These are phyloP conservation scores for Popillia japonica DNA, from an alignment of 1,140 invertebrate genomes.

Conservation along the genomic window DNA sequence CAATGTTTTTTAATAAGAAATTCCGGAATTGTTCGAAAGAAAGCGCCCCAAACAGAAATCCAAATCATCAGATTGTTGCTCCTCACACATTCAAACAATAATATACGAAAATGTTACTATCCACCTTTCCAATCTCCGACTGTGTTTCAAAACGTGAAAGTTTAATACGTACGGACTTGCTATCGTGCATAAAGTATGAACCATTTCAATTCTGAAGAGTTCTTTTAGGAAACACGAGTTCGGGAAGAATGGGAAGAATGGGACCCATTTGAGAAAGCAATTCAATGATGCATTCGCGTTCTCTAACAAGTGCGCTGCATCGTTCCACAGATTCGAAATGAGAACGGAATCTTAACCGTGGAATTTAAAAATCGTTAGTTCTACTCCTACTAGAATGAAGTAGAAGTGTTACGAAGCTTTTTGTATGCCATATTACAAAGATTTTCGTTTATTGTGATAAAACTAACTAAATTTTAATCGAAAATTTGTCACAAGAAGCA, in stretches of 20 bases:
- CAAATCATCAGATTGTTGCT: too few species aligned
- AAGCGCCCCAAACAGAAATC: too few species aligned
- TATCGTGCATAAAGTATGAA: background rate
- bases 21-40: too few species aligned
- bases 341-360: background rate
- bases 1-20: too few species aligned
- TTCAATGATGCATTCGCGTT: slow-evolving; percentile 16
- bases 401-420: background rate
- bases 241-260: slow-evolving; percentile 4
- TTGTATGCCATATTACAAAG: too few species aligned
- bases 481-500: too few species aligned
- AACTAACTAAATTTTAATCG: too few species aligned
- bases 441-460: too few species aligned
- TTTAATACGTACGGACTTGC: background rate
- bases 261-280: slow-evolving; percentile 29
- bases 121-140: background rate
- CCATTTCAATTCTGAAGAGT: slow-evolving; percentile 9
- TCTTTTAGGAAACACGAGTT: slow-evolving; percentile 11
- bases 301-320: slow-evolving; percentile 7
- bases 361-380: background rate
- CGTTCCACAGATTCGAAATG: slow-evolving; percentile 3
- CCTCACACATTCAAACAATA: too few species aligned
- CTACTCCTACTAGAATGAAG: background rate
- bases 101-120: too few species aligned
- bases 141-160: background rate